These are phyloP conservation scores for Prunella fulvescens DNA, from an alignment of 2,113 vertebrate genomes.

Conservation along the genomic window DNA sequence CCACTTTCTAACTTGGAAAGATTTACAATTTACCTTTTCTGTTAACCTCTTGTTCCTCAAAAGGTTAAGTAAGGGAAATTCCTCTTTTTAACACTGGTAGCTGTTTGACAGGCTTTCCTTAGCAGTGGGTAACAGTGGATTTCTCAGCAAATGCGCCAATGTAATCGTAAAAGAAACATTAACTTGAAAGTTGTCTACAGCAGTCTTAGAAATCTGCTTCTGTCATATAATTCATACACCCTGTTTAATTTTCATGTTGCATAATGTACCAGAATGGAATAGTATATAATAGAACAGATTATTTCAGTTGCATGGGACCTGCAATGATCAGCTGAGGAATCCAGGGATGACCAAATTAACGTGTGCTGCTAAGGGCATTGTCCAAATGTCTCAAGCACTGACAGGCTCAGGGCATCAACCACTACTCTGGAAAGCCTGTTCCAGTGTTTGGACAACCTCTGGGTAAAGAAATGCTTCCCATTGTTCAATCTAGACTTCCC, in stretches of 20 bases:
- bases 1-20: slow-evolving; percentile 43
- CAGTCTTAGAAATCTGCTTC: neutral
- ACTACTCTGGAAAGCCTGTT: neutral
- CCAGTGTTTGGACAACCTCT: neutral
- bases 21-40: slow-evolving; percentile 60
- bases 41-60: slow-evolving; percentile 42
- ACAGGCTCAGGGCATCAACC: neutral
- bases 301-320: neutral
- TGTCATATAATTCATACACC: neutral
- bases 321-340: neutral
- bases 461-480: neutral
- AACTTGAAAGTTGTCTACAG: neutral
- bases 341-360: neutral
- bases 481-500: neutral
- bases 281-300: neutral
- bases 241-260: neutral
- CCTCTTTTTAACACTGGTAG: neutral
- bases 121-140: neutral
- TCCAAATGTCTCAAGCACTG: neutral
- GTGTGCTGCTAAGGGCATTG: neutral
- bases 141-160: neutral
- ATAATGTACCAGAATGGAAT: neutral
- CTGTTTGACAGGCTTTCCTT: slow-evolving; percentile 12
- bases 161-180: neutral
- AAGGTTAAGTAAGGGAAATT: slow-evolving; percentile 56